Conservation (phyloP, 1,140 invertebrate genomes). For the Diorhabda elongata region DNA sequence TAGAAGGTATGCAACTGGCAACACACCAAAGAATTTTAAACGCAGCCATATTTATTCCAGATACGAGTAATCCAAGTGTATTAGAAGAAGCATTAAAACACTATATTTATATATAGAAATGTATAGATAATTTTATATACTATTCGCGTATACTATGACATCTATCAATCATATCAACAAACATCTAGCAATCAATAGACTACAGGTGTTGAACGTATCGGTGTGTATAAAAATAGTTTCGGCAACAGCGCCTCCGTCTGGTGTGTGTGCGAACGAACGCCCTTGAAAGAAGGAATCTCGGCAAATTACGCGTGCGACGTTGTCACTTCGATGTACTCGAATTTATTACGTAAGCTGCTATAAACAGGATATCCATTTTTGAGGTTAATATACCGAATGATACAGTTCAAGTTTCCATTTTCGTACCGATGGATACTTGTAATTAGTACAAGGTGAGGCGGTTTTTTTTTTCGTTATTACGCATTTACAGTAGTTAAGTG, state of each 20-base stretch:
- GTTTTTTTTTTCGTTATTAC: not conserved
- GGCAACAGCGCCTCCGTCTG: constrained; percentile 11
- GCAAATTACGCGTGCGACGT: constrained; percentile 3
- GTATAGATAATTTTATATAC: too few species aligned
- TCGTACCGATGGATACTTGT: not conserved
- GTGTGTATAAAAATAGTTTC: not conserved
- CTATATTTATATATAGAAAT: too few species aligned
- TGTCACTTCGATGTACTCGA: not conserved
- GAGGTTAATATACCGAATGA: constrained; percentile 2
- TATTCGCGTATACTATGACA: too few species aligned
- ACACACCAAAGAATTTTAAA: too few species aligned
- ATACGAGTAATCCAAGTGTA: too few species aligned
- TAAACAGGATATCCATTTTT: not conserved
- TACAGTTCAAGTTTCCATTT: constrained; percentile 2
- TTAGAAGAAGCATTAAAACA: too few species aligned
- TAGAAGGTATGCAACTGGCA: too few species aligned
- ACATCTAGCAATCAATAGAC: too few species aligned
- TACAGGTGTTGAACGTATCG: too few species aligned
- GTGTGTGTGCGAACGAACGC: constrained; percentile 13
- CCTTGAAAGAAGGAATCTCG: constrained; percentile 14
- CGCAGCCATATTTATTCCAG: too few species aligned
- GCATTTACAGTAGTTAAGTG: too few species aligned
- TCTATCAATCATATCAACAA: too few species aligned
- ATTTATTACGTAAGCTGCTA: constrained; percentile 5
- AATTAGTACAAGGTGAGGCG: constrained; percentile 1